Conservation (phyloP, 1,140 invertebrate genomes). For the Monomorium pharaonis region DNA sequence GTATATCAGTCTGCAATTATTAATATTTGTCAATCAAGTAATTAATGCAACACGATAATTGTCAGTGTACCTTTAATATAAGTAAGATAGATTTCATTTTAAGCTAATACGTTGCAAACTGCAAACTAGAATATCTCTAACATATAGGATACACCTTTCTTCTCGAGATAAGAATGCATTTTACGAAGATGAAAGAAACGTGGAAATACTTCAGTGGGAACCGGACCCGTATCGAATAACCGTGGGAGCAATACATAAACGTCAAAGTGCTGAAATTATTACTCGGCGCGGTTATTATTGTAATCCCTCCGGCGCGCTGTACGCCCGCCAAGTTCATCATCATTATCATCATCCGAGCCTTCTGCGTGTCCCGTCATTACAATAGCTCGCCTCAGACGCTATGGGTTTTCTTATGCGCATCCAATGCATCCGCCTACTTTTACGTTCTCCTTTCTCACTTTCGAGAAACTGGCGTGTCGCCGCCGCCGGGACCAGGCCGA, state of each 20-base stretch:
- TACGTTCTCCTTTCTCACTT: slow-evolving; percentile 46
- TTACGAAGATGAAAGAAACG: background rate
- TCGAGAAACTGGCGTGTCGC: background rate
- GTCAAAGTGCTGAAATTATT: slow-evolving; percentile 42
- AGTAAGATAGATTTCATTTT: background rate
- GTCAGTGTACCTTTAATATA: background rate
- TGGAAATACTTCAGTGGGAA: background rate
- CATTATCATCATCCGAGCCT: background rate
- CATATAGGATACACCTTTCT: background rate
- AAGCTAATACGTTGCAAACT: background rate
- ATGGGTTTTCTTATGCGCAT: background rate
- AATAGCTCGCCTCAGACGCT: background rate
- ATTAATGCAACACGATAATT: background rate
- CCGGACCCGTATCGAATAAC: background rate
- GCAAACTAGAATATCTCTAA: background rate
- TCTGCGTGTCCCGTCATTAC: slow-evolving; percentile 10
- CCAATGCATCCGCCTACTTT: slow-evolving; percentile 2
- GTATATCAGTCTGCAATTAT: background rate
- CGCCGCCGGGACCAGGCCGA: background rate
- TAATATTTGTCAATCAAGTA: background rate
- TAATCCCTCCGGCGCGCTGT: background rate
- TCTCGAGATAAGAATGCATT: background rate
- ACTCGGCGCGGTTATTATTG: slow-evolving; percentile 22
- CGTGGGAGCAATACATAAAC: slow-evolving; percentile 32
- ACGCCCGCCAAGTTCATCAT: slow-evolving; percentile 3